A percentile compares a stretch with the other conserved stretches of the same genome.
These are phyloP conservation scores for Drosophila albomicans DNA, from an alignment of 1,140 invertebrate species.

Conservation along the genomic window DNA sequence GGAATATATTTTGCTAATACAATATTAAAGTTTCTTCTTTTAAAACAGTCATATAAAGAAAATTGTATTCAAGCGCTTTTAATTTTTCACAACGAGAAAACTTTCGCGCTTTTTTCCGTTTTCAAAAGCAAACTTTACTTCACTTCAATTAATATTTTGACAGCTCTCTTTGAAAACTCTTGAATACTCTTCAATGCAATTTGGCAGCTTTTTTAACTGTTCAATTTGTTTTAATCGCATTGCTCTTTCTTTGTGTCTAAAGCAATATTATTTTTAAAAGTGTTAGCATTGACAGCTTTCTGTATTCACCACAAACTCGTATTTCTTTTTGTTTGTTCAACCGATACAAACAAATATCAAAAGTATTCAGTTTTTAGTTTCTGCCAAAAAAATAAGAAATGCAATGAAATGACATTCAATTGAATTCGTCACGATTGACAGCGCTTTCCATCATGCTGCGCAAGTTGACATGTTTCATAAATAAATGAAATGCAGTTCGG, in stretches of 20 bases:
- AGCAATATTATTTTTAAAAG: neutral
- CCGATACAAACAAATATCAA: no score
- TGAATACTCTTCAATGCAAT: neutral
- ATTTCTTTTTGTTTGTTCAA: neutral
- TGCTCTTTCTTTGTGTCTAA: neutral
- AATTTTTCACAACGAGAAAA: no score
- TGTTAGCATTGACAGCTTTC: neutral
- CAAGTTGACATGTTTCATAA: neutral
- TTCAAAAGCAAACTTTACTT: neutral
- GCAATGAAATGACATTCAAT: neutral
- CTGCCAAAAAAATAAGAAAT: neutral
- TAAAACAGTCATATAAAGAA: no score
- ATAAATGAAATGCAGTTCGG: conserved; percentile 3
- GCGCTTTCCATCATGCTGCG: neutral
- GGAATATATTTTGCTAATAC: no score
- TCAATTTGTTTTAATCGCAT: neutral
- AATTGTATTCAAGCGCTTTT: no score
- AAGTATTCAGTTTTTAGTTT: neutral
- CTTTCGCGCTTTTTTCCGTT: neutral
- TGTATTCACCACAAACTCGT: neutral
- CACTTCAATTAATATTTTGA: neutral
- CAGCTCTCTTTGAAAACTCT: neutral
- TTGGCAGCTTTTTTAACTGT: conserved; percentile 6
- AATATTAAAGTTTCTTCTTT: no score
- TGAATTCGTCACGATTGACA: neutral